Percentiles rank a stretch among this genome's conserved stretches.
Evolutionary conservation across 2,113 vertebrate genomes (phyloP).

Genomic region (Chloroceryle aenea): DNA sequence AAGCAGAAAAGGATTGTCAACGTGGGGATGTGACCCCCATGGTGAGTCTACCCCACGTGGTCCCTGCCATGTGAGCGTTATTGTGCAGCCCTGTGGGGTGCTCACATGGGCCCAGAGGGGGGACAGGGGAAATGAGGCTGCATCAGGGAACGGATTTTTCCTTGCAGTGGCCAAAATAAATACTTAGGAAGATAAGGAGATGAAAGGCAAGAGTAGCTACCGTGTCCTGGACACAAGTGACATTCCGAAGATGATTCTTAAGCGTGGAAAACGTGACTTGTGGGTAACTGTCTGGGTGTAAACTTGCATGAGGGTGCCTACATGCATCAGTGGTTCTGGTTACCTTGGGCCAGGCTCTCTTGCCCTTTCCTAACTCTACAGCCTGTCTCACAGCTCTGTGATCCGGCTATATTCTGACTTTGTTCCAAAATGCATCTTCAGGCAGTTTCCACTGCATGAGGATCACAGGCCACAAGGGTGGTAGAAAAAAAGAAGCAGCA

Average conservation of each 20-base stretch:
- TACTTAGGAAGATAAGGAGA: not conserved
- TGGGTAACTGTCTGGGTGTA: not conserved
- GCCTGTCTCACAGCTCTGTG: not conserved
- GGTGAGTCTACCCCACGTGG: not conserved
- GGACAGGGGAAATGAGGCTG: not conserved
- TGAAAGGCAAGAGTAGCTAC: not conserved
- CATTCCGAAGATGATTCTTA: not conserved
- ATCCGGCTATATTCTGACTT: not conserved
- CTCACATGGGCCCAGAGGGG: not conserved
- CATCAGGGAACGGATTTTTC: not conserved
- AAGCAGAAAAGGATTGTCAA: not conserved
- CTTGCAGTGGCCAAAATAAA: not conserved
- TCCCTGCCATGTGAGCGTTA: accelerated
- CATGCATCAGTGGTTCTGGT: not conserved
- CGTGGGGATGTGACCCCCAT: not conserved
- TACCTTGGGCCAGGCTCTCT: not conserved
- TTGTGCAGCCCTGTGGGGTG: not conserved
- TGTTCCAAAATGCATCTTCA: not conserved
- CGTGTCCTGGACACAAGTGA: not conserved
- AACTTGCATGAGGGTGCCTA: not conserved
- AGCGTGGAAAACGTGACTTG: not conserved
- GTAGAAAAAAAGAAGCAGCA: not conserved
- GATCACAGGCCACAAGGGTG: not conserved
- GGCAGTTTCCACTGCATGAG: not conserved
- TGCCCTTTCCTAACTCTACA: not conserved